These are phyloP conservation scores for Cerastoderma edule DNA, from an alignment of 2,888 invertebrate species.

Conservation along the genomic window DNA sequence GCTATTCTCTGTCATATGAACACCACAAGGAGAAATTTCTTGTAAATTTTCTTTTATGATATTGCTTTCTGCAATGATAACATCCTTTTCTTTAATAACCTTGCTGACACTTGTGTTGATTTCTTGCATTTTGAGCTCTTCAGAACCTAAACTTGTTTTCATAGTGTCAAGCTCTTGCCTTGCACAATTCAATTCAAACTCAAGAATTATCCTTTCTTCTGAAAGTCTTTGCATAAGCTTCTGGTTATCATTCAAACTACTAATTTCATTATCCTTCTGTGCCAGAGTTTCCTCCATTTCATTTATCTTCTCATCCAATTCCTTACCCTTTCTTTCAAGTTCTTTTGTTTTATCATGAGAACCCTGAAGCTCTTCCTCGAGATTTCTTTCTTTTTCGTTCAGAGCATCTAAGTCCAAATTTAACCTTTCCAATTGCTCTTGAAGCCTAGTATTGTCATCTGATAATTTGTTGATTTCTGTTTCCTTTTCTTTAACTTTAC, in stretches of 20 bases:
- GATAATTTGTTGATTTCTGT: constrained; percentile 47
- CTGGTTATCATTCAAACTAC: constrained; percentile 42
- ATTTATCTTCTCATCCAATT: constrained; percentile 28
- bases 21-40: neutral
- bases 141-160: constrained; percentile 26
- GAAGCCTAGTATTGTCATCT: constrained; percentile 50
- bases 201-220: constrained; percentile 61
- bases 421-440: constrained; percentile 46
- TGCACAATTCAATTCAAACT: constrained; percentile 60
- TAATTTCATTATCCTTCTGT: constrained; percentile 55
- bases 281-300: constrained; percentile 45
- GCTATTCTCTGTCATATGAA: constrained; percentile 13
- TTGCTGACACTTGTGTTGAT: constrained; percentile 26
- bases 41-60: constrained; percentile 5
- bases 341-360: constrained; percentile 33
- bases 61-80: constrained; percentile 25
- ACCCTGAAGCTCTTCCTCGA: constrained; percentile 33
- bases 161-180: constrained; percentile 53
- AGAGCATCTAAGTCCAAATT: constrained; percentile 29
- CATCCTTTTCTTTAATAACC: constrained; percentile 33
- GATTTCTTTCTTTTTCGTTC: constrained; percentile 46
- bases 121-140: constrained; percentile 26
- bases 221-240: constrained; percentile 39
- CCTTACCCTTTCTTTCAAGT: constrained; percentile 31
- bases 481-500: constrained; percentile 55